Base-by-base conservation (phyloP, 2,113 vertebrate species). In the Capricornis sumatraensis region DNA sequence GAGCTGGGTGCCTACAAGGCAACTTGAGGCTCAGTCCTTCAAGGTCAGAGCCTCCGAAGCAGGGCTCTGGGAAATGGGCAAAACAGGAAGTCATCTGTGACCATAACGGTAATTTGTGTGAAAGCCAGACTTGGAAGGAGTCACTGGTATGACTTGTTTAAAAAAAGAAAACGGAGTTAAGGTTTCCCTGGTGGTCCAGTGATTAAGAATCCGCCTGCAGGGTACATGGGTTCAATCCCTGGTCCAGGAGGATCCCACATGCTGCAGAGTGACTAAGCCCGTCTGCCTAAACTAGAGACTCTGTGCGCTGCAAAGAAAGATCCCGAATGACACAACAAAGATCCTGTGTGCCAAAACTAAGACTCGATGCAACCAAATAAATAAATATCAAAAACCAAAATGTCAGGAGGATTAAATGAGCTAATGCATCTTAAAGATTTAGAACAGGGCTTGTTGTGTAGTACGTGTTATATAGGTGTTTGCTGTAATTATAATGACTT, bases 381-480 rank as follows among this genome's bases (percentile, higher is more conserved):
- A 76, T 43, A 76, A 76, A 43, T 27, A 27, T 14, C 12, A 25
- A 25, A 25, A 25, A 74, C 0, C 5, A 30, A 58, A 30, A 40
- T 25, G 2, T 27, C 12, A 50, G 82, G 50, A 53, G 74, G 64
- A 40, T 27, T 30, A 53, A 62, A 83, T 17, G 82, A 50, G 67
- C 67, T 25, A 19, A 62, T 17, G 27, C 3, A 9, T 40, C 83
- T 21, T 1, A 30, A 14, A 57, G 88, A 45, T 45, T 19, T 23
- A 53, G 45, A 40, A 17, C 27, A 43, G 50, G 58, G 45, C 76
- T 47, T 9, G 33, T 5, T 0, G 21, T 19, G 0, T 11, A 11
- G 58, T 8, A 3, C 2, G 3, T 9, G 21, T 17, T 10, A 17
- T 6, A 0, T 1, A 47, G 45, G 57, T 23, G 4, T 16, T 11